Evolutionary conservation across 2,797 vertebrate species (phyloP), one percentile per base, ranked within the genome.

Genomic region (Erethizon dorsatum): DNA sequence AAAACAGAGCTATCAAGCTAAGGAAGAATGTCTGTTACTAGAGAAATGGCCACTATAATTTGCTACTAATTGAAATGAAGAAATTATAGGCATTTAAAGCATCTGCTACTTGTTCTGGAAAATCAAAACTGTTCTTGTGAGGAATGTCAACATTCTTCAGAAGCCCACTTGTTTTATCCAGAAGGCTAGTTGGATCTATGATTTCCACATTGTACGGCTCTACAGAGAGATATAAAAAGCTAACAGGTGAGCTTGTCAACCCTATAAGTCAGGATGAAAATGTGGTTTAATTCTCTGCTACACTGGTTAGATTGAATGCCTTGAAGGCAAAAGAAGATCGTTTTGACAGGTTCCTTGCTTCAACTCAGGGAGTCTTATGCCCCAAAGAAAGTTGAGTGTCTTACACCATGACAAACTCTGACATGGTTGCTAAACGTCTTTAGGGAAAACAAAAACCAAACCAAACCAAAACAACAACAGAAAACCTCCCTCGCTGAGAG

Each of bases 31-130:
- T 97, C 97, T 94, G 54, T 77, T 95, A 90, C 96, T 92, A 94
- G 86, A 97, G 83, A 97, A 96, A 88, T 88, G 88, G 57, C 52
- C 91, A 95, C 93, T 96, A 50, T 96, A 97, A 97, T 98, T 98
- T 97, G 88, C 91, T 97, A 86, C 97, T 98, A 98, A 98, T 97
- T 97, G 93, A 96, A 95, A 95, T 86, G 67, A 98, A 97, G 80
- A 85, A 98, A 95, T 93, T 79, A 88, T 15, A 97, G 88, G 65
- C 93, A 96, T 96, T 97, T 96, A 91, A 96, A 97, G 94, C 95
- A 95, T 96, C 95, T 97, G 88, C 75, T 98, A 83, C 97, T 97
- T 97, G 82, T 98, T 91, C 85, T 97, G 97, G 98, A 97, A 97
- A 98, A 94, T 41, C 73, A 91, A 94, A 95, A 47, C 59, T 88